These are phyloP conservation scores for Gallinago media DNA, from an alignment of 2,113 vertebrate species.

Conservation along the genomic window DNA sequence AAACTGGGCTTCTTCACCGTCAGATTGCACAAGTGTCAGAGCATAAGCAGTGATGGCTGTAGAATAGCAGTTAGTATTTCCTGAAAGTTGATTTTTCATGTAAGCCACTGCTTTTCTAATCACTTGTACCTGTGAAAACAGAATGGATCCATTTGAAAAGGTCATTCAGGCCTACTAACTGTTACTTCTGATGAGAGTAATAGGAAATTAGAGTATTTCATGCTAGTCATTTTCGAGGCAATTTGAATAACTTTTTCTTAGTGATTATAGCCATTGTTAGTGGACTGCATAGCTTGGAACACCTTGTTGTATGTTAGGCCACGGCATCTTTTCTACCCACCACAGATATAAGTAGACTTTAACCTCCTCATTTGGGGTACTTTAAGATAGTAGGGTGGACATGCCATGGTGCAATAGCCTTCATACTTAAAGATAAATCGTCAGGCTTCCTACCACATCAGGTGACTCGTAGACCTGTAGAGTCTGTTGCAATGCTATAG, in stretches of 20 bases:
- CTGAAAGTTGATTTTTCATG: conserved; percentile 55
- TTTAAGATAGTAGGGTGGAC: background rate
- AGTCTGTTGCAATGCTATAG: conserved; percentile 59
- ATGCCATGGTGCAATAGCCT: background rate
- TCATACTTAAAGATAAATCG: background rate
- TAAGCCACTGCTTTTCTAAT: conserved; percentile 67
- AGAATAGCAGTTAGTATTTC: conserved; percentile 74
- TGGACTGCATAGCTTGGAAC: accelerated
- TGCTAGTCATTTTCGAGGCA: background rate
- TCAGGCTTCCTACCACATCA: conserved; percentile 58
- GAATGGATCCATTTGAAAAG: background rate
- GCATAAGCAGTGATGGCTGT: conserved; percentile 79
- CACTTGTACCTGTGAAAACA: conserved; percentile 27
- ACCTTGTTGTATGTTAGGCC: background rate
- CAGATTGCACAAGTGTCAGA: conserved; percentile 64
- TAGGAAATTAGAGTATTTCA: background rate
- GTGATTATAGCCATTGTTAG: background rate
- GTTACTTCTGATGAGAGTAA: background rate
- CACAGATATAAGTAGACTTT: background rate
- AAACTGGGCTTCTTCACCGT: background rate
- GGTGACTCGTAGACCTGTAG: background rate
- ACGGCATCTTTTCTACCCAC: background rate
- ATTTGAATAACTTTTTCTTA: background rate
- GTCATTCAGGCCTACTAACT: background rate
- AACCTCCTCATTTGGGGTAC: background rate